A percentile compares a stretch with the other conserved stretches of the same genome.
These are phyloP conservation scores for Nematolebias whitei DNA, from an alignment of 2,113 vertebrate genomes.

Conservation along the genomic window DNA sequence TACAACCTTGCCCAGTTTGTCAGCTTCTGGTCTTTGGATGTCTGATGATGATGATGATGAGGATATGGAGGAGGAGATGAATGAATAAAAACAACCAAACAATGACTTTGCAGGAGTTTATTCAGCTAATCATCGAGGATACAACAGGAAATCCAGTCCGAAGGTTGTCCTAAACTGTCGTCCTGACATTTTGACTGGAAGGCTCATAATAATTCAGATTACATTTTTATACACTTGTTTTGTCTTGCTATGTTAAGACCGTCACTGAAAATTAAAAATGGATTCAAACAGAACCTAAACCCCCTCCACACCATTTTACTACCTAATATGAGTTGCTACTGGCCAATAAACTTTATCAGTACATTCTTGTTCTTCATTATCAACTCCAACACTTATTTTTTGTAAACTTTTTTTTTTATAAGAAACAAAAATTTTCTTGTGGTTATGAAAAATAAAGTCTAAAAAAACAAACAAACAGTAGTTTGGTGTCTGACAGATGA, in stretches of 20 bases:
- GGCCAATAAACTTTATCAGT: background rate
- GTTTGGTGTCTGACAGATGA: background rate
- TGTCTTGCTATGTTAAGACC: background rate
- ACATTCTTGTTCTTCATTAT: background rate
- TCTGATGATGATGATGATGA: conserved; percentile 13
- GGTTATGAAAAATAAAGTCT: background rate
- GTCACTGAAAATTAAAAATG: background rate
- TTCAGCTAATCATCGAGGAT: background rate
- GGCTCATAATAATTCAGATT: background rate
- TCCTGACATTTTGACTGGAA: background rate
- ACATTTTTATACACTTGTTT: too few species aligned
- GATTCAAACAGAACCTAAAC: background rate
- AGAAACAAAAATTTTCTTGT: background rate
- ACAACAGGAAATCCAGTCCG: too few species aligned
- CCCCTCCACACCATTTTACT: background rate
- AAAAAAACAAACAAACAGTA: background rate
- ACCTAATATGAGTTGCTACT: background rate
- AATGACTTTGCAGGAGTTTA: background rate
- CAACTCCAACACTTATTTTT: background rate
- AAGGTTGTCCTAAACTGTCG: too few species aligned
- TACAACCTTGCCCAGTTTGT: conserved; percentile 6
- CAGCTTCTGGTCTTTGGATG: conserved; percentile 3
- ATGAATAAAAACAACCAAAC: conserved; percentile 6
- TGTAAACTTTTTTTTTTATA: background rate
- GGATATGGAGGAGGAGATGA: background rate